Evolutionary conservation across 2,113 vertebrate species (phyloP), one percentile per base, ranked within the genome.

Genomic region (Platysteira castanea): DNA sequence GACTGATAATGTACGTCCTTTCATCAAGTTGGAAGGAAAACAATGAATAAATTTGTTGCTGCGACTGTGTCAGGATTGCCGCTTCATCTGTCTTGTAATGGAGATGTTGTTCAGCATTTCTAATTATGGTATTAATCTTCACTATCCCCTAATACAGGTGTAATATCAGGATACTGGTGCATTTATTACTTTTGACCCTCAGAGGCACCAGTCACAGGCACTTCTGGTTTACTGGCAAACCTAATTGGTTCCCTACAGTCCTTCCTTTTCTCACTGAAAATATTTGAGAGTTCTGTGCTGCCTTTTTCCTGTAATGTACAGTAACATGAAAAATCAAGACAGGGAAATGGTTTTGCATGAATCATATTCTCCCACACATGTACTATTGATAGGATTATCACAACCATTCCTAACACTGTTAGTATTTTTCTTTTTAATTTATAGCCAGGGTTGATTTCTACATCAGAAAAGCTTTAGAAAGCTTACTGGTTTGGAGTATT

Each of bases 71-170:
- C 65, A 78, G 28, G 64, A 19, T 41, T 84, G 52, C 70, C 21
- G 3, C 70, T 80, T 47, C 91, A 69, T 92, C 84, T 89, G 39
- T 73, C 84, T 96, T 87, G 37, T 65, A 87, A 49, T 67, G 54
- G 86, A 92, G 92, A 28, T 87, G 33, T 76, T 97, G 63, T 65
- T 75, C 71, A 77, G 41, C 54, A 50, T 95, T 88, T 94, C 70
- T 96, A 93, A 97, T 97, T 96, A 90, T 8, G 46, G 52, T 93
- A 97, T 96, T 97, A 95, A 96, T 97, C 93, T 97, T 97, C 73
- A 71, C 87, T 94, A 87, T 84, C 65, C 54, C 87, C 80, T 95
- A 87, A 94, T 83, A 84, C 78, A 94, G 30, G 73, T 93, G 56
- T 96, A 88, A 78, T 78, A 86, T 64, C 78, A 85, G 68, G 63